Base-by-base conservation (phyloP, 2,888 invertebrate species). In the Sipha maydis region DNA sequence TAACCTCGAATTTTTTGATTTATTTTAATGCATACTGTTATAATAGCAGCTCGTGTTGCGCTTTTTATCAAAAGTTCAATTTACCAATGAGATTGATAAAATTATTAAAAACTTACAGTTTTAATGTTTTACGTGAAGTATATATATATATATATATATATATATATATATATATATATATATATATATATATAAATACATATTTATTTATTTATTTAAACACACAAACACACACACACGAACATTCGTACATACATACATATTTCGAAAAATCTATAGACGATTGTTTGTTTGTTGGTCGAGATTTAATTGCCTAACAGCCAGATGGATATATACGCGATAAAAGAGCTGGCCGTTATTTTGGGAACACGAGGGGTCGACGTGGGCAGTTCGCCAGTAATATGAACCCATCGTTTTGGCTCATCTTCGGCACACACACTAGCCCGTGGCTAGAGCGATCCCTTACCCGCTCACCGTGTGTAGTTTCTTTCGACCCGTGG, bases 301-400 rank as follows among this genome's bases (percentile, higher is more conserved):
- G 34, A 77, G 69, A 69, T 85, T 85, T 85, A 85, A 85, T 85
- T 85, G 85, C 85, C 67, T 77, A 67, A 54, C 11, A n/a, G 77
- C 84, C 77, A 69, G 85, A 85, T 78, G 85, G 84, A 76, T 67
- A 28, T 71, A 21, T 38, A 34, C 80, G 38, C 73, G 80, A 80
- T 79, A 80, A 86, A 71, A 41, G 85, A 73, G 88, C 88, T 88
- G 88, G 88, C 75, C 88, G 88, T 88, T 88, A 88, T 88, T 88
- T 88, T 75, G 88, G 88, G 88, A 88, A 82, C 82, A 56, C 82
- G 80, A 82, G 82, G 88, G 88, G 75, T 67, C 82, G 73, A 41
- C 76, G 85, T 31, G 85, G 85, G 88, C 88, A 88, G 56, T 75
- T 82, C 48, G 88, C 88, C 88, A 88, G 88, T 88, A 88, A 88